phyloP scores from a whole-genome alignment of 2,113 vertebrate species.

The Phylloscopus trochilus region DNA sequence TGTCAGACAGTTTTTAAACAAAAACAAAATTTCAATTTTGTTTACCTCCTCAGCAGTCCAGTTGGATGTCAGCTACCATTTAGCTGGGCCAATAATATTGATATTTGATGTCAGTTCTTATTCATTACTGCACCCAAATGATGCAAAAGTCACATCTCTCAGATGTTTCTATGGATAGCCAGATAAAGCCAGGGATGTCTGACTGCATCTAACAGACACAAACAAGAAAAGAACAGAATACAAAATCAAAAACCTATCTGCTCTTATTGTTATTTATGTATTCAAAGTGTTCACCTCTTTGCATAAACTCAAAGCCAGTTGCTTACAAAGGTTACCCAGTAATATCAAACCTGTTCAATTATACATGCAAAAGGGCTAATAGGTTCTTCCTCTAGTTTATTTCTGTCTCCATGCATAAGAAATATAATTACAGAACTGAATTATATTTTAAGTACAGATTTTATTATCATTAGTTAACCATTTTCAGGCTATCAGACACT shows the following conservation, averaged over 20 bases:
- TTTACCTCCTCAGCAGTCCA: conserved; percentile 67
- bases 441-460: conserved; percentile 43
- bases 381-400: conserved; percentile 52
- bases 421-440: conserved; percentile 56
- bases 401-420: conserved; percentile 45
- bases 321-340: conserved; percentile 42
- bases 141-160: conserved; percentile 68
- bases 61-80: conserved; percentile 74
- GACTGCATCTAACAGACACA: conserved; percentile 25
- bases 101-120: conserved; percentile 77
- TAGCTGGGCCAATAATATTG: conserved; percentile 74
- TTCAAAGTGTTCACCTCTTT: conserved; percentile 36
- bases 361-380: conserved; percentile 58
- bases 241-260: conserved; percentile 22
- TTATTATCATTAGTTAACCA: conserved; percentile 18
- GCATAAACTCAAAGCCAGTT: conserved; percentile 49
- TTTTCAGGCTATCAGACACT: background rate
- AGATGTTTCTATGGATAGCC: conserved; percentile 45
- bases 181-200: conserved; percentile 26
- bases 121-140: conserved; percentile 67
- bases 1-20: conserved; percentile 67
- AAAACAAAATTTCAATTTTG: conserved; percentile 70
- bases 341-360: conserved; percentile 43
- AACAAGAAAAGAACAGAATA: conserved; percentile 59
- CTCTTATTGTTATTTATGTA: conserved; percentile 54